Base-by-base conservation (phyloP, 1,140 invertebrate species). In the Diorhabda elongata region DNA sequence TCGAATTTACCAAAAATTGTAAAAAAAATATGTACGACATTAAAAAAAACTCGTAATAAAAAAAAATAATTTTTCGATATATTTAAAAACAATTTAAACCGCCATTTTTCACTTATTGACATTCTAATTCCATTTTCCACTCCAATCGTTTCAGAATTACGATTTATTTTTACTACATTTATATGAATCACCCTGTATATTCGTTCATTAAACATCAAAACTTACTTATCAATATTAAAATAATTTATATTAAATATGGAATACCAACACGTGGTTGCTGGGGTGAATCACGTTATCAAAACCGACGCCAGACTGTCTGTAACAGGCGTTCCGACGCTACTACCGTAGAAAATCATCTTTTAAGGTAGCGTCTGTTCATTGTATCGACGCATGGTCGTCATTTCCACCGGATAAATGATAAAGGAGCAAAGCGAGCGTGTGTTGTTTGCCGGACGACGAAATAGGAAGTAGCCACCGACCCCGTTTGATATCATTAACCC, bases 291-390 rank as follows among this genome's bases (percentile, higher is more conserved):
- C 65, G 57, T 6, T 59, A 9, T 67, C 65, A 47, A 5, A 11
- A 26, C 8, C 65, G 57, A 44, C 65, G 65, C 58, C 65, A 45
- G 44, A 58, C 65, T 60, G 65, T 67, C 65, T 67, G 42, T 26
- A 56, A 44, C 44, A n/a, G 58, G 11, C 65, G 65, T 67, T 58
- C 57, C 65, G 58, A 60, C 57, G 42, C 58, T 60, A 67, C 65
- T 67, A 56, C n/a, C 65, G 65, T 41, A 11, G 47, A n/a, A 43
- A n/a, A 61, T 61, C 6, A 4, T 61, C 26, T 42, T 43, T 26
- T 56, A 42, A 26, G 44, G 44, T 56, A 41, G 8, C 44, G 61
- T 62, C 42, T 56, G 11, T 64, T 6, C 56, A 41, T 4, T 6
- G 9, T 47, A 11, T 47, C n/a, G 64, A 65, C 64, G 64, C 64